Evolutionary conservation across 2,888 invertebrate genomes (phyloP), one percentile per base, ranked within the genome.

Genomic region (Tupiocoris notatus): DNA sequence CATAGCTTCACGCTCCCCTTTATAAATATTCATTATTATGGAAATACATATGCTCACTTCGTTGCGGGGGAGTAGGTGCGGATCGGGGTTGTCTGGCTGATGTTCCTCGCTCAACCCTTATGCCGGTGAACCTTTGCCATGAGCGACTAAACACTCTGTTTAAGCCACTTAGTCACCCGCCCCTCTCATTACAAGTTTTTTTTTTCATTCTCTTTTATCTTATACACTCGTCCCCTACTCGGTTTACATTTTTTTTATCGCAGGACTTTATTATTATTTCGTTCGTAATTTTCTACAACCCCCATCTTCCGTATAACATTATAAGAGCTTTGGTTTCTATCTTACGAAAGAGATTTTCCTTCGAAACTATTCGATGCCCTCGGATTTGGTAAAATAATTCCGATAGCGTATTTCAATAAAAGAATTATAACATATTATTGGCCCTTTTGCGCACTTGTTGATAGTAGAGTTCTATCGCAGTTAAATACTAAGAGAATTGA

Each of bases 1-100:
- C 39, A 39, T 39, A 39, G 39, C 39, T 62, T 22, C n/a, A 39
- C n/a, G 3, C 54, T 57, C 22, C 62, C 62, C 62, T 73, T 73
- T 73, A 73, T 73, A 73, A 73, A 73, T 73, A 73, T 73, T 73
- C 73, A 73, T 73, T 73, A 73, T 73, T 73, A 73, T 73, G 73
- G 73, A 73, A 73, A 73, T 73, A 73, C 73, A 73, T 73, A 73
- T 73, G 73, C 73, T 73, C 57, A 39, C 39, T 24, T 65, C 39
- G 65, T 24, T n/a, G 39, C 39, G 20, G 59, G 59, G 59, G n/a
- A n/a, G 59, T 59, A n/a, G 20, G 7, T 17, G 17, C n/a, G 59
- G 59, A 59, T 59, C n/a, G 59, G 59, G 59, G 59, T 59, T 59
- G 59, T 59, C 39, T 39, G 39, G 39, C 39, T 39, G 6, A 39